Evolutionary conservation across 2,113 vertebrate species (phyloP).

Genomic region (Cercopithecus mona): DNA sequence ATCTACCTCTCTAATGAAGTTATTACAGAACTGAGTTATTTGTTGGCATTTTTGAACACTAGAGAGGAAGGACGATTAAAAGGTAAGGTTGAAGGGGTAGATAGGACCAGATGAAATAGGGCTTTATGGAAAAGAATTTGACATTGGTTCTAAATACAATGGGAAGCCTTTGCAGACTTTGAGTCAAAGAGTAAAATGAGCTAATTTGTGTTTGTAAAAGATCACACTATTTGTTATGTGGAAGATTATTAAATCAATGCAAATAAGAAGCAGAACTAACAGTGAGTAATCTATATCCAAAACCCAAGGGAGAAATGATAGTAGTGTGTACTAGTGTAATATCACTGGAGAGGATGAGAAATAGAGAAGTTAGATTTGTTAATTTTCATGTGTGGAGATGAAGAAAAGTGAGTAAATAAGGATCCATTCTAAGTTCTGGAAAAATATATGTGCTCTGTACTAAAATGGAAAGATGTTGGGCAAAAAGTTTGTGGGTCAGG

Average conservation of each 20-base stretch:
- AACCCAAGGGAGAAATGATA: neutral
- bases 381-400: neutral
- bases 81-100: neutral
- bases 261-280: neutral
- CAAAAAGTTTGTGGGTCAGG: neutral
- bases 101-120: neutral
- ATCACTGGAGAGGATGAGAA: neutral
- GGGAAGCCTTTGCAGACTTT: neutral
- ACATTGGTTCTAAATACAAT: neutral
- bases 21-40: neutral
- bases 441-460: neutral
- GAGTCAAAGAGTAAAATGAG: neutral
- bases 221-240: neutral
- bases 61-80: neutral
- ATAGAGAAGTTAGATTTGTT: neutral
- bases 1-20: neutral
- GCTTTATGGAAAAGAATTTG: neutral
- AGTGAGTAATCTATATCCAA: neutral
- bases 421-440: neutral
- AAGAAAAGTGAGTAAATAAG: neutral
- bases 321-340: rapidly evolving
- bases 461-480: neutral
- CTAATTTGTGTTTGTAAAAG: neutral
- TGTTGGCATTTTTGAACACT: neutral
- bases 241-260: neutral